Evolutionary conservation across 2,888 invertebrate genomes (phyloP), one percentile per base, ranked within the genome.

Genomic region (Chalcosyrphus nemorum): DNA sequence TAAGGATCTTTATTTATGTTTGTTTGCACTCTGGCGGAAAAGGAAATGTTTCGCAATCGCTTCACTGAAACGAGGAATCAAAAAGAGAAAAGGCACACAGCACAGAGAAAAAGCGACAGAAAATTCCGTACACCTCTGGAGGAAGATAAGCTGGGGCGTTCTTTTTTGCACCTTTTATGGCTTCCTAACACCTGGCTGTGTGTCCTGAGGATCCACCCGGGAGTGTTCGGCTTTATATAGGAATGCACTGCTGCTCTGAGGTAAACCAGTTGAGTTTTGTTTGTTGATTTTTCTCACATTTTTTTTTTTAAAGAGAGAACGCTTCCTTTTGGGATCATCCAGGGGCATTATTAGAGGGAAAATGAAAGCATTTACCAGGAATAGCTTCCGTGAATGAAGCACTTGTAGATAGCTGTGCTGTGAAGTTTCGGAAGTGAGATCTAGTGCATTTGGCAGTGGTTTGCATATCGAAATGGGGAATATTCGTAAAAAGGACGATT

Each of bases 1-100:
- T 82, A 82, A 78, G 56, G 54, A 82, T 82, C 82, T 61, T 82
- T 82, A 78, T 78, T 82, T 82, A 82, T 82, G 82, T 82, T 82
- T 82, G 82, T 78, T 82, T 82, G 82, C 77, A 78, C 61, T 78
- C 72, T 57, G 47, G 72, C 54, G 68, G 71, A 66, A 70, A 82
- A 45, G 63, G 65, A 81, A 81, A 77, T 77, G 77, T 77, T 77
- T 77, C 71, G 77, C 77, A 81, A 81, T 81, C 81, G 52, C 77
- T 70, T 77, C 70, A 77, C 27, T 65, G 59, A 59, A 76, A 65
- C 77, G 47, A 66, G 57, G 24, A 70, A 72, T 66, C 54, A 56
- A 45, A 3, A 32, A 59, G 27, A 43, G 29, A 19, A 2, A 13
- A 45, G 21, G 3, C 7, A 27, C 56, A 6, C 7, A 11, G 35